Evolutionary conservation across 2,113 vertebrate genomes (phyloP), one percentile per base, ranked within the genome.

Genomic region (Nycticorax nycticorax): DNA sequence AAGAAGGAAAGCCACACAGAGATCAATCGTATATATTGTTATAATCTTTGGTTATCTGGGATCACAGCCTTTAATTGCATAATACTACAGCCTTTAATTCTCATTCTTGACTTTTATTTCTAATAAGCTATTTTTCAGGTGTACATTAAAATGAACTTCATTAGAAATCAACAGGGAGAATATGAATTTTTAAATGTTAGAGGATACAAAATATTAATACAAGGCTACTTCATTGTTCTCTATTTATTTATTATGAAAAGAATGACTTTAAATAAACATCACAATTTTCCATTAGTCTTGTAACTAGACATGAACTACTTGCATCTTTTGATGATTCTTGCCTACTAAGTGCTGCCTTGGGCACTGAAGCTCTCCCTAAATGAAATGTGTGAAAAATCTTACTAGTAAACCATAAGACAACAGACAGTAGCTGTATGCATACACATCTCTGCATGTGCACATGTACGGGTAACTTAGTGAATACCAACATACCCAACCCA

Each of bases 391-490:
- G 12, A 83, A 93, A 73, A 85, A 66, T 48, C 48, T 41, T 66
- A 37, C 13, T 41, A 69, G 67, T 14, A 79, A 79, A 47, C 7
- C 1, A 0, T 22, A 62, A 72, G 50, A 37, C 60, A 55, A 14
- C 45, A 55, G 41, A 64, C 2, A 1, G 39, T 67, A 72, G 11
- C 66, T 68, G 81, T 37, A 63, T 64, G 93, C 10, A 33, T 9
- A 41, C 22, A 6, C 1, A 2, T 47, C 71, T 95, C 64, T 92
- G 66, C 43, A 45, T 37, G 26, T 59, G 71, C 76, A 68, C 47
- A 84, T 77, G 59, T 90, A 78, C 73, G 64, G 80, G 79, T 8
- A n/a, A 84, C 74, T 90, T 91, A 77, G 73, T 80, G 82, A 95
- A 60, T 43, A 79, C 47, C 93, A 94, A 92, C 59, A 92, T 8